These are phyloP conservation scores for Abrostola tripartita DNA, from an alignment of 2,888 invertebrate species.

Conservation along the genomic window DNA sequence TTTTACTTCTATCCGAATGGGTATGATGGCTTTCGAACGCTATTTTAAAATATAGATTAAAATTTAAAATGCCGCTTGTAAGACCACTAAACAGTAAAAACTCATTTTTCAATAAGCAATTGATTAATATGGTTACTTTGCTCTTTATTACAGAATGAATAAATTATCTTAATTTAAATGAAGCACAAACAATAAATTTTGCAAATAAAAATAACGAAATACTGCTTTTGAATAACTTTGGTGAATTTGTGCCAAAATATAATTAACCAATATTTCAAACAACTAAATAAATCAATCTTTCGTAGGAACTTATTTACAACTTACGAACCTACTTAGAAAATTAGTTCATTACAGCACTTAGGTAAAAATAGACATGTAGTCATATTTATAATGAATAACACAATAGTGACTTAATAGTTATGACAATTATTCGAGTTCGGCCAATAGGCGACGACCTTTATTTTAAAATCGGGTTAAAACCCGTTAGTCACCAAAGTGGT, in stretches of 20 bases:
- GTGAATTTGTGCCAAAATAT: constrained; percentile 45
- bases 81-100: neutral
- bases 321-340: constrained; percentile 22
- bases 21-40: no score
- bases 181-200: constrained; percentile 7
- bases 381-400: constrained; percentile 43
- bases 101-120: neutral
- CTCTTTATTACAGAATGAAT: neutral
- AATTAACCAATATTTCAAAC: constrained; percentile 36
- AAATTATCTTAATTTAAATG: constrained; percentile 14
- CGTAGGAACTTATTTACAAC: constrained; percentile 50
- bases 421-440: constrained; percentile 28
- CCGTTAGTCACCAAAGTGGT: constrained; percentile 70
- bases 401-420: constrained; percentile 25
- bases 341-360: constrained; percentile 6
- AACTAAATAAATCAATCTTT: constrained; percentile 37
- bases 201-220: constrained; percentile 28
- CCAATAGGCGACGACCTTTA: constrained; percentile 52
- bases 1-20: no score
- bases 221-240: constrained; percentile 53
- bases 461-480: constrained; percentile 67
- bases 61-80: no score
- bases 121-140: no score
- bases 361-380: constrained; percentile 31
- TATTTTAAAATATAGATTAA: no score